phyloP scores from a whole-genome alignment of 2,888 invertebrate species.

The Gibbula magus region DNA sequence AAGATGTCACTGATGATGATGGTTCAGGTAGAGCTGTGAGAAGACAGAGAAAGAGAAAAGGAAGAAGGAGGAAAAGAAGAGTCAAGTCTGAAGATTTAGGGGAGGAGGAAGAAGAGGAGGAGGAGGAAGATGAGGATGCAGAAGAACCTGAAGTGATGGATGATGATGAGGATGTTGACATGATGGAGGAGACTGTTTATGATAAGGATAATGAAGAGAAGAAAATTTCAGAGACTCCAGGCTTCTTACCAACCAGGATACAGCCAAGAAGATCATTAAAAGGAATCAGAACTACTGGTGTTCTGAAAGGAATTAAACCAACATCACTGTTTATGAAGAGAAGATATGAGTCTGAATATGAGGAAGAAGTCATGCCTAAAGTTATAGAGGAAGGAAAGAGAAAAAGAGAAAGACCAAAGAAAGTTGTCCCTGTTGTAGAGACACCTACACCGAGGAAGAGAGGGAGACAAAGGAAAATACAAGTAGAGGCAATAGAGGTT shows the following conservation, averaged over 20 bases:
- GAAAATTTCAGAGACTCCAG: neutral
- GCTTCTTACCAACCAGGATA: conserved; percentile 35
- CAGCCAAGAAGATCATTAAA: conserved; percentile 53
- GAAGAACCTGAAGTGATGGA: neutral
- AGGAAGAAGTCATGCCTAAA: conserved; percentile 7
- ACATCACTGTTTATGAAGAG: neutral
- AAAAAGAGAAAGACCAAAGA: conserved; percentile 1
- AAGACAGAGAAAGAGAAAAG: conserved; percentile 24
- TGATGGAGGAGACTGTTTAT: conserved; percentile 43
- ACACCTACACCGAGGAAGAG: conserved; percentile 4
- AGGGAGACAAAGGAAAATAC: conserved; percentile 38
- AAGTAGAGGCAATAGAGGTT: neutral
- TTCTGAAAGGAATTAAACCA: conserved; percentile 36
- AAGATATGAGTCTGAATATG: neutral
- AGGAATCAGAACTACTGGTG: conserved; percentile 50
- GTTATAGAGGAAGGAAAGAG: neutral
- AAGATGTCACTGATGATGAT: conserved; percentile 25
- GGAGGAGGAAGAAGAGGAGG: conserved; percentile 1
- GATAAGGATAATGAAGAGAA: neutral
- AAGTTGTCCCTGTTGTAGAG: neutral
- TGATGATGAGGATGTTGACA: conserved; percentile 19
- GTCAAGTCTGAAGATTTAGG: neutral
- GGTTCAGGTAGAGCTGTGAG: conserved; percentile 4
- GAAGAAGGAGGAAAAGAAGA: conserved; percentile 1
- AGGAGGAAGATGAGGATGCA: conserved; percentile 14